A percentile compares a stretch with the other conserved stretches of the same genome.
Conservation (phyloP, 2,888 invertebrate genomes). For the Nowickia ferox region DNA sequence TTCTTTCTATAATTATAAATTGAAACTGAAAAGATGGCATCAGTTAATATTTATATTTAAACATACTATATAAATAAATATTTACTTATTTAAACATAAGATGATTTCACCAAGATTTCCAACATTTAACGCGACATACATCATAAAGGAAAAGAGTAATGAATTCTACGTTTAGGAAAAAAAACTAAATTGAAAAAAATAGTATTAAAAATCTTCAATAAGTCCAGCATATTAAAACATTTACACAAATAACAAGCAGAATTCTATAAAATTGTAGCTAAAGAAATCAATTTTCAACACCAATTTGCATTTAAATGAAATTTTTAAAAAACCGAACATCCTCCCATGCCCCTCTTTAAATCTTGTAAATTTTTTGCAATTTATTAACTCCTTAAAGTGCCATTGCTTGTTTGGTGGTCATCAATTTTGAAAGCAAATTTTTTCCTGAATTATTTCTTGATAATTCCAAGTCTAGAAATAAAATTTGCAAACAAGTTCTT, state of each 20-base stretch:
- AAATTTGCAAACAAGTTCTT: constrained; percentile 16
- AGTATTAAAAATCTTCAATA: constrained; percentile 52
- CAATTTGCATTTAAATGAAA: constrained; percentile 36
- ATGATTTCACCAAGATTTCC: constrained; percentile 57
- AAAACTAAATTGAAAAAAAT: constrained; percentile 25
- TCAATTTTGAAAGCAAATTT: constrained; percentile 54
- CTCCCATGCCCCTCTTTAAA: background rate
- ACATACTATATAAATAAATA: constrained; percentile 47
- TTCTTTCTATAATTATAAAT: background rate
- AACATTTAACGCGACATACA: constrained; percentile 48
- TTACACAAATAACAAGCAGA: constrained; percentile 9
- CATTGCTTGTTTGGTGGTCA: constrained; percentile 68
- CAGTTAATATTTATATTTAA: constrained; percentile 51
- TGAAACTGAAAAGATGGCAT: constrained; percentile 20
- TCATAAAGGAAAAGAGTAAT: constrained; percentile 22
- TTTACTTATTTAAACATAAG: constrained; percentile 48
- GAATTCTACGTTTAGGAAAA: constrained; percentile 39
- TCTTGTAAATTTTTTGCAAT: constrained; percentile 2
- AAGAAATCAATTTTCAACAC: constrained; percentile 7
- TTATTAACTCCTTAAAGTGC: constrained; percentile 59
- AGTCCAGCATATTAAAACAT: constrained; percentile 32
- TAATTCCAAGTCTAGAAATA: constrained; percentile 50
- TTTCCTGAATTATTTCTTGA: constrained; percentile 50
- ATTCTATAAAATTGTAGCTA: constrained; percentile 46
- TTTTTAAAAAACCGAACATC: background rate